These are phyloP conservation scores for Nemopilema nomurai DNA, from an alignment of 30 jellyfish, hydroid and myxozoan species.

Conservation along the genomic window DNA sequence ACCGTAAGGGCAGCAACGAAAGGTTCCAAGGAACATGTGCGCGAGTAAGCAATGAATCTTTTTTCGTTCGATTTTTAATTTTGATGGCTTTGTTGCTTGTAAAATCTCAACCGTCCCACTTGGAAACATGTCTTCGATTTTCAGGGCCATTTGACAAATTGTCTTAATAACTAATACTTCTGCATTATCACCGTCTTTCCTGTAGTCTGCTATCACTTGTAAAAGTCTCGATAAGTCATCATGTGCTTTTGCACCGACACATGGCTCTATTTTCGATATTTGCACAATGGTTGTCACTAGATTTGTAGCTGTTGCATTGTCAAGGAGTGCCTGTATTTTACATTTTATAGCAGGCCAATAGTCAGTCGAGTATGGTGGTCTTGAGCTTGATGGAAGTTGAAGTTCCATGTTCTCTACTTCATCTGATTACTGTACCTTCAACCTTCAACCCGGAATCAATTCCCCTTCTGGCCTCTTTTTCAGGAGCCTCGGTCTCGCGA, in stretches of 20 bases:
- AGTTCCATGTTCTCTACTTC: background rate
- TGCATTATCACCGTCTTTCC: background rate
- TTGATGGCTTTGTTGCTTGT: background rate
- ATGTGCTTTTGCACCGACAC: background rate
- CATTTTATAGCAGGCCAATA: conserved; percentile 7
- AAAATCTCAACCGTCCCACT: background rate
- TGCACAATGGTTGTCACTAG: background rate
- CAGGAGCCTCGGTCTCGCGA: conserved; percentile 39
- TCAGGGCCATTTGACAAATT: conserved; percentile 8
- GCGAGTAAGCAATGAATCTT: conserved; percentile 24
- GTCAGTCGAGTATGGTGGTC: conserved; percentile 1
- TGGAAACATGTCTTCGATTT: conserved; percentile 26
- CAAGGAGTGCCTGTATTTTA: background rate
- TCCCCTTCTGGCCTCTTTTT: conserved; percentile 28
- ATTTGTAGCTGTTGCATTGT: background rate
- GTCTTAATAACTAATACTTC: background rate
- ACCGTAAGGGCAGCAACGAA: conserved; percentile 13
- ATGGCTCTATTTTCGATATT: background rate
- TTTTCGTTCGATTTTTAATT: background rate
- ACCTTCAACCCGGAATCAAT: background rate
- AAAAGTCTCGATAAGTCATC: background rate
- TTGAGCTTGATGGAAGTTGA: conserved; percentile 15
- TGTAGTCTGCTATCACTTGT: background rate
- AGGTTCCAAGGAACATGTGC: conserved; percentile 42
- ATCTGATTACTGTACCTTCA: too few relatives aligned